Percentiles rank a stretch among this genome's conserved stretches.
These are phyloP conservation scores for Drosophila austrosaltans DNA, from an alignment of 2,888 invertebrate species.

Conservation along the genomic window DNA sequence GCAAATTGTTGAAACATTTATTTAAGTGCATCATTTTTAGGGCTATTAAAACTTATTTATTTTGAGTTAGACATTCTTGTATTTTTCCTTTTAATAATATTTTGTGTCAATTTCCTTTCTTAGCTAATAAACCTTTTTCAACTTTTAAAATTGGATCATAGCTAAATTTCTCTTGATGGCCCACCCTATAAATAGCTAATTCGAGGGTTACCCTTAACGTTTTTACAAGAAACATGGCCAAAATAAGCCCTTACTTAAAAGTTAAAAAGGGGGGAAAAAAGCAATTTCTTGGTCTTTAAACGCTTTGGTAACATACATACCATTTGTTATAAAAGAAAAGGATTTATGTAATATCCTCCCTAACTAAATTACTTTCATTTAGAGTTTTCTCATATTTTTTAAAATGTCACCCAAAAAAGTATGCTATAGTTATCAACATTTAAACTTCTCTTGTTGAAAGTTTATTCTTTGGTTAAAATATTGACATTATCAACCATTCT, in stretches of 20 bases:
- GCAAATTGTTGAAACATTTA: neutral
- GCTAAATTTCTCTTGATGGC: neutral
- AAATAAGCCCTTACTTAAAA: neutral
- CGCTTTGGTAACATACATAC: neutral
- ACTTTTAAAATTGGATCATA: neutral
- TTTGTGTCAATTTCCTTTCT: no score
- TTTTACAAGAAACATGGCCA: neutral
- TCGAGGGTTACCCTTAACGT: neutral
- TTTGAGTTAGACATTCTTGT: no score
- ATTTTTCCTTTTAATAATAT: no score
- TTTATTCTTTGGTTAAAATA: neutral
- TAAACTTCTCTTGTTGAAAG: neutral
- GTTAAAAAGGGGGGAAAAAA: no score
- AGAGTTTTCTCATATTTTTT: no score
- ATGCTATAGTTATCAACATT: neutral
- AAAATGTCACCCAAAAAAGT: neutral
- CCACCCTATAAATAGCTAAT: neutral
- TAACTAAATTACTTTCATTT: no score
- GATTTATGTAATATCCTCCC: no score
- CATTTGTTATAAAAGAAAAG: no score
- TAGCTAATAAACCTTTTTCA: no score
- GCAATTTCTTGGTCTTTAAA: neutral
- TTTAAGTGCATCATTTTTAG: no score
- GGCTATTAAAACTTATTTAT: no score
- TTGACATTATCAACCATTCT: neutral